Percentiles rank a stretch among this genome's conserved stretches.
These are phyloP conservation scores for Bombus fervidus DNA, from an alignment of 1,140 invertebrate species.

Conservation along the genomic window DNA sequence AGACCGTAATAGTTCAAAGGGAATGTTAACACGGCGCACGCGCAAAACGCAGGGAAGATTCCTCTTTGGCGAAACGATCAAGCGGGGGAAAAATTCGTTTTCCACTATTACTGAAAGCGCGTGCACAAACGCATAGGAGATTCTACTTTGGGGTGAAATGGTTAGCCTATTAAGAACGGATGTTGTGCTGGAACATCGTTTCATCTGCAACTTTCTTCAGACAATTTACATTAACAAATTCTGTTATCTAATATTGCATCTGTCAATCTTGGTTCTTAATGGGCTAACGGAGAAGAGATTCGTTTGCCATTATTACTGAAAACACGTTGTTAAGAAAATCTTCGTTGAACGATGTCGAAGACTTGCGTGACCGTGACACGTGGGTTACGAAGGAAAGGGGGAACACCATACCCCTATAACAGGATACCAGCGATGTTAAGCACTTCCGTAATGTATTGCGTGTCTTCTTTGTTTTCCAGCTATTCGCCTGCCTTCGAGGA, in stretches of 20 bases:
- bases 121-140: not conserved
- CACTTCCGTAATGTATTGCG: conserved; percentile 47
- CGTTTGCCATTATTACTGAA: conserved; percentile 60
- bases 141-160: not conserved
- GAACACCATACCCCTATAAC: conserved; percentile 28
- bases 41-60: not conserved
- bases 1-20: conserved; percentile 16
- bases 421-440: conserved; percentile 46
- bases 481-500: not conserved
- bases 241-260: too few relatives aligned
- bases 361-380: conserved; percentile 61
- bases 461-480: conserved; percentile 38
- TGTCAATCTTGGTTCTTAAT: not conserved
- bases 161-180: not conserved
- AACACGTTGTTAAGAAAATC: conserved; percentile 23
- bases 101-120: conserved; percentile 54
- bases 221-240: not conserved
- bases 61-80: conserved; percentile 24
- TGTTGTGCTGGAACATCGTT: not conserved
- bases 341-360: conserved; percentile 9
- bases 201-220: not conserved
- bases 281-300: conserved; percentile 34
- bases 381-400: conserved; percentile 43
- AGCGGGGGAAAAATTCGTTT: conserved; percentile 49
- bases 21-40: conserved; percentile 39